Percentiles rank a stretch among this genome's conserved stretches.
Evolutionary conservation across 1,140 invertebrate genomes (phyloP).

Genomic region (Drosophila tropicalis): DNA sequence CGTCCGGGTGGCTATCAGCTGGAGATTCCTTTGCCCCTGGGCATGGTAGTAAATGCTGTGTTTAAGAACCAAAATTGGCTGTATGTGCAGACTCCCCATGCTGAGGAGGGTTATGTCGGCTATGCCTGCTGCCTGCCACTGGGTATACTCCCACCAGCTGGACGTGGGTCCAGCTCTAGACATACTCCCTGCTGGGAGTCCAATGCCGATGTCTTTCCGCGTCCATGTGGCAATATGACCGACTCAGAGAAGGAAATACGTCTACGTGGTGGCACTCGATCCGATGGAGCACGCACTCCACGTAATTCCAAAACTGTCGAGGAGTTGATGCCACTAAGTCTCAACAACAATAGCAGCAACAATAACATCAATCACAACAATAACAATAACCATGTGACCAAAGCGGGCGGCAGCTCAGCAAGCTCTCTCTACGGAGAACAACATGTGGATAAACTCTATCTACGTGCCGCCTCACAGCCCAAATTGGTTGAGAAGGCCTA

Average conservation of each 20-base stretch:
- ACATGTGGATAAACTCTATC: slow-evolving; percentile 88
- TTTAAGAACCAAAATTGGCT: slow-evolving; percentile 93
- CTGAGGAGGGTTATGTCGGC: slow-evolving; percentile 90
- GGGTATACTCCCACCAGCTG: slow-evolving; percentile 86
- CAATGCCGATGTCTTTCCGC: slow-evolving; percentile 90
- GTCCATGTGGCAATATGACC: slow-evolving; percentile 89
- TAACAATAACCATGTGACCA: slow-evolving; percentile 37
- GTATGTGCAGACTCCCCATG: slow-evolving; percentile 91
- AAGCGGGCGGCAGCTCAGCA: slow-evolving; percentile 38
- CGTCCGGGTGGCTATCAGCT: slow-evolving; percentile 87
- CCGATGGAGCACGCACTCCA: slow-evolving; percentile 84
- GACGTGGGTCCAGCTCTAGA: slow-evolving; percentile 43
- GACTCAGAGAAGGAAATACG: slow-evolving; percentile 88
- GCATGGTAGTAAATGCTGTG: slow-evolving; percentile 92
- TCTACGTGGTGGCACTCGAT: slow-evolving; percentile 84
- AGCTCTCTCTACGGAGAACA: slow-evolving; percentile 73
- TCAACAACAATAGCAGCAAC: slow-evolving; percentile 53
- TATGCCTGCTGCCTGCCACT: slow-evolving; percentile 90
- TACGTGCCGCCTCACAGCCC: slow-evolving; percentile 83
- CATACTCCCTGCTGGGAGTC: slow-evolving; percentile 90
- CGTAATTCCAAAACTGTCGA: slow-evolving; percentile 78
- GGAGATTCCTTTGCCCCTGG: slow-evolving; percentile 89
- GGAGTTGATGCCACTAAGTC: slow-evolving; percentile 83
- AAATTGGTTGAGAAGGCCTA: slow-evolving; percentile 79
- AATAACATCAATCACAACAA: slow-evolving; percentile 47